phyloP scores from a whole-genome alignment of 2,888 invertebrate species.

The Xanthorhoe spadicearia region DNA sequence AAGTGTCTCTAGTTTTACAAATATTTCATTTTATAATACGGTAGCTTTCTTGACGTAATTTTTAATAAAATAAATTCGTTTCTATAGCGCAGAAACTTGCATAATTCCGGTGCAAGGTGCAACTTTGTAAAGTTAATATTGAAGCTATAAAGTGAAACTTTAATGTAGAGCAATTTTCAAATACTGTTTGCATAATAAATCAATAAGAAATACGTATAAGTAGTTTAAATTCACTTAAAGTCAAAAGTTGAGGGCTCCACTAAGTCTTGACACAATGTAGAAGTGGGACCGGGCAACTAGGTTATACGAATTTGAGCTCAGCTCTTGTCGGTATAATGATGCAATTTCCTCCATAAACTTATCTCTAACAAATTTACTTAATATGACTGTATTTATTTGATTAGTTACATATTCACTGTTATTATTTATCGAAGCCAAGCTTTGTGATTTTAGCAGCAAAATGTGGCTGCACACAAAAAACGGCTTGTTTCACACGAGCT shows the following conservation, averaged over 20 bases:
- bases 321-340: too few relatives aligned
- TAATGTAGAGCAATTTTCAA: background rate
- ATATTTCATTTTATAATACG: too few relatives aligned
- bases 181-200: background rate
- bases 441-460: background rate
- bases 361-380: too few relatives aligned
- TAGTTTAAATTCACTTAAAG: background rate
- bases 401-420: background rate
- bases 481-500: slow-evolving; percentile 15
- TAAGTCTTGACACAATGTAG: too few relatives aligned
- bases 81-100: background rate
- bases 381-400: too few relatives aligned
- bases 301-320: too few relatives aligned
- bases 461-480: slow-evolving; percentile 3
- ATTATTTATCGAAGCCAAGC: background rate
- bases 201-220: background rate
- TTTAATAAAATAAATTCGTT: background rate
- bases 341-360: too few relatives aligned
- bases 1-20: background rate
- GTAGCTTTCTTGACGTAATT: background rate
- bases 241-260: background rate
- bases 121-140: slow-evolving; percentile 4
- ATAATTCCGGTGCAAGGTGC: background rate
- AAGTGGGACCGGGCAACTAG: too few relatives aligned
- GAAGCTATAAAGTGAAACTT: background rate